phyloP scores from a whole-genome alignment of 1,140 invertebrate genomes.

The Eriosoma lanigerum region DNA sequence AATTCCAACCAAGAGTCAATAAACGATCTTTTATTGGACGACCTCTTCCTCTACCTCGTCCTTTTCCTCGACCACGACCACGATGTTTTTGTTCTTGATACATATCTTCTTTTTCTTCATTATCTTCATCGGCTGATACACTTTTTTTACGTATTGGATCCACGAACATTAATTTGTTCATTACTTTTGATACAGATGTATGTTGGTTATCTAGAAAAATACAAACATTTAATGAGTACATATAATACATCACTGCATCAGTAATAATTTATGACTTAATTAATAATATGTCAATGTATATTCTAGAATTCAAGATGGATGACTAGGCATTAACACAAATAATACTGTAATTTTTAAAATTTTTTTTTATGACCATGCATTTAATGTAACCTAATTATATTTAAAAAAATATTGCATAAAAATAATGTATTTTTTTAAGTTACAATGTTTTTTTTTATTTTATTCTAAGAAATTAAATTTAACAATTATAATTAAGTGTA shows the following conservation, averaged over 20 bases:
- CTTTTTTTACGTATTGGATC: slow-evolving; percentile 7
- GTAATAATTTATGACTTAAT: no score
- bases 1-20: slow-evolving; percentile 33
- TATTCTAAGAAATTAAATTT: slow-evolving; percentile 4
- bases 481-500: no score
- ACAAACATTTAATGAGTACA: neutral
- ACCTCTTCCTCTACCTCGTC: slow-evolving; percentile 29
- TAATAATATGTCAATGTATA: no score
- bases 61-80: slow-evolving; percentile 28
- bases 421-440: no score
- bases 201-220: slow-evolving; percentile 34
- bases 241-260: no score
- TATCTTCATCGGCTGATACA: slow-evolving; percentile 28
- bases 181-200: slow-evolving; percentile 41
- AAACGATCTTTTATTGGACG: slow-evolving; percentile 42
- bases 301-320: no score
- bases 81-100: slow-evolving; percentile 26
- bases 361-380: no score
- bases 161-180: slow-evolving; percentile 47
- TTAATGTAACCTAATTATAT: no score
- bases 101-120: neutral
- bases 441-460: no score
- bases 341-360: no score
- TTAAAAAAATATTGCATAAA: no score
- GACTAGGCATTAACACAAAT: no score